Conservation (phyloP, 2,888 invertebrate genomes). For the Boloria euphrosyne region DNA sequence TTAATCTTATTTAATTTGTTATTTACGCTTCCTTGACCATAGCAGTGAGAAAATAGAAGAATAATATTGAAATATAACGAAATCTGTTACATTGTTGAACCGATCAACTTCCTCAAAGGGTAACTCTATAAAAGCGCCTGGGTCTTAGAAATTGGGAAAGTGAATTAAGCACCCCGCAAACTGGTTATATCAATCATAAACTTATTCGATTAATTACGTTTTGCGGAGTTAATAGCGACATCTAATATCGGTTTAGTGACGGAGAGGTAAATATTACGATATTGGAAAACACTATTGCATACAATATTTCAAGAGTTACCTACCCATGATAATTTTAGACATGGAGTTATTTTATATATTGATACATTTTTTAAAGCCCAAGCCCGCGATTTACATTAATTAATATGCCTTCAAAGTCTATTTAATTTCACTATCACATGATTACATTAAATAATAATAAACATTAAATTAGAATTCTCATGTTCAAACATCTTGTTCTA, state of each 20-base stretch:
- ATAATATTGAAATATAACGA: constrained; percentile 64
- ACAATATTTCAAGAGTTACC: neutral
- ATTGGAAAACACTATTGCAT: neutral
- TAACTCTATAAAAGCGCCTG: constrained; percentile 76
- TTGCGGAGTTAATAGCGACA: constrained; percentile 83
- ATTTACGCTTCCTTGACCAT: constrained; percentile 55
- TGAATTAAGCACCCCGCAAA: constrained; percentile 81
- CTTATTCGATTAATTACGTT: constrained; percentile 83
- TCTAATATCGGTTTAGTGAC: constrained; percentile 75
- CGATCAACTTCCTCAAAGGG: constrained; percentile 78
- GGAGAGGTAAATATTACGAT: constrained; percentile 38
- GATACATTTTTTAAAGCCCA: neutral
- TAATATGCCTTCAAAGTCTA: neutral
- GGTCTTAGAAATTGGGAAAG: constrained; percentile 76
- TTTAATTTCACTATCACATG: neutral
- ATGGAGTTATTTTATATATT: neutral
- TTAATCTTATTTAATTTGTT: constrained; percentile 54
- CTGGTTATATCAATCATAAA: constrained; percentile 83
- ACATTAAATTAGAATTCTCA: constrained; percentile 10
- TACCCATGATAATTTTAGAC: neutral
- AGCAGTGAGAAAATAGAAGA: constrained; percentile 43
- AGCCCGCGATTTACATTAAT: constrained; percentile 5
- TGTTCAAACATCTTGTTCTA: constrained; percentile 24
- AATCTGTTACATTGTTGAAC: constrained; percentile 68
- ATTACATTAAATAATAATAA: constrained; percentile 8